Conservation (phyloP, 1,140 invertebrate species). For the Marisa cornuarietis region DNA sequence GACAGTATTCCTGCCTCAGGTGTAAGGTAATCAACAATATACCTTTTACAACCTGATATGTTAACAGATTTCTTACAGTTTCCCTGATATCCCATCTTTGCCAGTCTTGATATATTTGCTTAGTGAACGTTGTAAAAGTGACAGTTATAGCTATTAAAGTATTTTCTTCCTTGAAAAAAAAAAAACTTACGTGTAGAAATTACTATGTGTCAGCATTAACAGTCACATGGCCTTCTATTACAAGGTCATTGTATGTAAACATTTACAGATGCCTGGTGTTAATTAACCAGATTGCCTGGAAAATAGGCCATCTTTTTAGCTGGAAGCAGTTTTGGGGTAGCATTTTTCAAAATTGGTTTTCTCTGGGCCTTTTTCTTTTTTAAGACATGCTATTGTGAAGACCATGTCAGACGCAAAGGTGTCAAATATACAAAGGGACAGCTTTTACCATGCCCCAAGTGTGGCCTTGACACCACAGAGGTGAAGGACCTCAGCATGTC, state of each 20-base stretch:
- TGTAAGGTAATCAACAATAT: slow-evolving; percentile 76
- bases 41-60: background rate
- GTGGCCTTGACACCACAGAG: slow-evolving; percentile 87
- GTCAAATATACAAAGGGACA: slow-evolving; percentile 92
- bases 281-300: no score
- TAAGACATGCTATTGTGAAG: slow-evolving; percentile 91
- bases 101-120: no score
- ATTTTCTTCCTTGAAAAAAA: no score
- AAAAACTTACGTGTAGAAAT: no score
- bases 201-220: background rate
- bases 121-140: no score
- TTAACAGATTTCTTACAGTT: no score
- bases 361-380: slow-evolving; percentile 15
- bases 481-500: slow-evolving; percentile 97
- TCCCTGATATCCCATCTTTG: no score
- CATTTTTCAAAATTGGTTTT: background rate
- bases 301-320: no score
- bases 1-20: slow-evolving; percentile 92
- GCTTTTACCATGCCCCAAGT: slow-evolving; percentile 92
- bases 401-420: slow-evolving; percentile 92
- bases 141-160: no score
- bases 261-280: no score
- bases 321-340: background rate
- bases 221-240: background rate
- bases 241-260: no score